phyloP scores from a whole-genome alignment of 2,113 vertebrate species.

The Carassius auratus region DNA sequence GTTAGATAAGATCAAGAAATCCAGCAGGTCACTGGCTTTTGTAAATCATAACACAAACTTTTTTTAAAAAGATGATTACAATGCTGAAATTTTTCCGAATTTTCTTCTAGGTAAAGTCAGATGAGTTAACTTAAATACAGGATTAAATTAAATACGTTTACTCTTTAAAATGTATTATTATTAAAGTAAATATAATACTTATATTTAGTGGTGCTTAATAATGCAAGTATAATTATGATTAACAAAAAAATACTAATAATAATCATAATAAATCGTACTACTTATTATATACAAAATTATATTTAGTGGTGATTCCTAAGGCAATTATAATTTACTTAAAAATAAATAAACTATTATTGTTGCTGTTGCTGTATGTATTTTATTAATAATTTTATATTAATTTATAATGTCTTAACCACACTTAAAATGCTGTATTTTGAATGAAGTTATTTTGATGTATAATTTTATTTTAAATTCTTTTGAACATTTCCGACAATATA shows the following conservation, averaged over 20 bases:
- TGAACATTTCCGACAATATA: not conserved
- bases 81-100: too few species aligned
- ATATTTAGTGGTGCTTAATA: not conserved
- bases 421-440: not conserved
- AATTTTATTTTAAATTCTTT: not conserved
- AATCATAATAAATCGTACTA: too few species aligned
- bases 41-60: too few species aligned
- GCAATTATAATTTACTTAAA: too few species aligned
- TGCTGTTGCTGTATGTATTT: too few species aligned
- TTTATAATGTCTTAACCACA: not conserved
- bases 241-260: not conserved
- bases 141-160: not conserved
- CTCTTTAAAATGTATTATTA: not conserved
- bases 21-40: not conserved
- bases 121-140: not conserved
- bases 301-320: not conserved
- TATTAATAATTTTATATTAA: too few species aligned
- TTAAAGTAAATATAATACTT: not conserved
- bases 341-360: too few species aligned
- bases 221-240: not conserved
- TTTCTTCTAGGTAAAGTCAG: not conserved
- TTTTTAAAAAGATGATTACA: too few species aligned
- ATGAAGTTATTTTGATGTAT: not conserved
- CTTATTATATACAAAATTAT: not conserved
- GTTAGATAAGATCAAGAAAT: not conserved